These are phyloP conservation scores for Morelia viridis DNA, from an alignment of 2,797 vertebrate genomes.

Conservation along the genomic window DNA sequence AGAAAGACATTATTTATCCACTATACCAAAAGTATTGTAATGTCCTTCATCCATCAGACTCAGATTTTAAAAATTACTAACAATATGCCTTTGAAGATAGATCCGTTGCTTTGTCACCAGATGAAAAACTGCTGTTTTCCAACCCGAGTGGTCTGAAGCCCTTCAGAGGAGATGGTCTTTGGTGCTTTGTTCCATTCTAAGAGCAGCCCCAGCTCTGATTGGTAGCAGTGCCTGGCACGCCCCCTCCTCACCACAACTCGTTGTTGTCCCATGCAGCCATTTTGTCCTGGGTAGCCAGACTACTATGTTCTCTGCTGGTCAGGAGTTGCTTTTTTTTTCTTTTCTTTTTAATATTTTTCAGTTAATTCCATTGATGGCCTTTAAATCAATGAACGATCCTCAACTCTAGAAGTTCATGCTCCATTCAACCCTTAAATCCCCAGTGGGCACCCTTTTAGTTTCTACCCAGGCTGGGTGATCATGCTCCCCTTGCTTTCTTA, in stretches of 20 bases:
- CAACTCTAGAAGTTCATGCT: background rate
- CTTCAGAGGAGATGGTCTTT: background rate
- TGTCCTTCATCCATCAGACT: background rate
- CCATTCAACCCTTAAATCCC: background rate
- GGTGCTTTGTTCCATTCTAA: background rate
- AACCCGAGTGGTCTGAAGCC: background rate
- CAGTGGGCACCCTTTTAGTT: background rate
- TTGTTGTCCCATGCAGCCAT: background rate
- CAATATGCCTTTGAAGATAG: background rate
- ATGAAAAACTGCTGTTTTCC: background rate
- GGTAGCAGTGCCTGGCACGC: background rate
- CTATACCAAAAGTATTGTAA: background rate
- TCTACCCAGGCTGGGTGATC: background rate
- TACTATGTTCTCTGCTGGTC: background rate
- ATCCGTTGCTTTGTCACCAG: background rate
- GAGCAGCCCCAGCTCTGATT: background rate
- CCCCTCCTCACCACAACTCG: background rate
- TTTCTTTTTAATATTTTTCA: background rate
- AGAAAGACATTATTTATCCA: conserved; percentile 23
- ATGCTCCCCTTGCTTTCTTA: background rate
- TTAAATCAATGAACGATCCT: background rate
- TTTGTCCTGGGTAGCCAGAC: background rate
- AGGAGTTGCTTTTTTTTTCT: background rate
- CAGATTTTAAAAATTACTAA: background rate
- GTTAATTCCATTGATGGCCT: background rate